Evolutionary conservation across 2,113 vertebrate species (phyloP), one percentile per base, ranked within the genome.

Genomic region (Leptobrachium leishanense): DNA sequence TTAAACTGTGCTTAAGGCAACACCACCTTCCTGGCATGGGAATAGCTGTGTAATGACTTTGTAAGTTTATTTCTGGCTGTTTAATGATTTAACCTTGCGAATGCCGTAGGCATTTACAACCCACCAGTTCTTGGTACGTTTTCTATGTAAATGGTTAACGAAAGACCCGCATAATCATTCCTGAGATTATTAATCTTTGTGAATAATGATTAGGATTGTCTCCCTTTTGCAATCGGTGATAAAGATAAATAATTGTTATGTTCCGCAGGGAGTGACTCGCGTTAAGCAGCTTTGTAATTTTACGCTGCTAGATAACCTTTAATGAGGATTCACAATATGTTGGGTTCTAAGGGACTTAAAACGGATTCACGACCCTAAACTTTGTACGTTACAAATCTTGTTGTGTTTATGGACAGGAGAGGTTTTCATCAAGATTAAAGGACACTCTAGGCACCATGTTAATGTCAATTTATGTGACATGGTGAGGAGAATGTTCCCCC

Each of bases 1-100:
- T 95, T 95, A 96, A 95, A 94, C 93, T 93, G 94, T 93, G 93
- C 94, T 93, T 95, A 93, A 95, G 94, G 94, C 94, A 93, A 93
- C 88, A 92, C 89, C 92, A 94, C 90, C 91, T 94, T 92, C 90
- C 92, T 87, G 90, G 88, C 92, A 90, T 87, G 95, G 94, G 95
- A 95, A 94, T 93, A 92, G 88, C 88, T 91, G 90, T 90, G 89
- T 95, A 96, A 97, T 95, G 94, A 95, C 93, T 94, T 94, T 92
- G 92, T 92, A 91, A 94, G 91, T 90, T 95, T 94, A 94, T 93
- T 93, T 91, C 89, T 90, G 89, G 91, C 90, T 92, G 89, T 91
- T 95, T 95, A 96, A 96, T 95, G 94, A 95, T 95, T 95, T 94
- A 59, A 59, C 55, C 11, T 3, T 59, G 10, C 3, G 10, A 59